phyloP scores from a whole-genome alignment of 1,140 invertebrate genomes.

The Limonius californicus region DNA sequence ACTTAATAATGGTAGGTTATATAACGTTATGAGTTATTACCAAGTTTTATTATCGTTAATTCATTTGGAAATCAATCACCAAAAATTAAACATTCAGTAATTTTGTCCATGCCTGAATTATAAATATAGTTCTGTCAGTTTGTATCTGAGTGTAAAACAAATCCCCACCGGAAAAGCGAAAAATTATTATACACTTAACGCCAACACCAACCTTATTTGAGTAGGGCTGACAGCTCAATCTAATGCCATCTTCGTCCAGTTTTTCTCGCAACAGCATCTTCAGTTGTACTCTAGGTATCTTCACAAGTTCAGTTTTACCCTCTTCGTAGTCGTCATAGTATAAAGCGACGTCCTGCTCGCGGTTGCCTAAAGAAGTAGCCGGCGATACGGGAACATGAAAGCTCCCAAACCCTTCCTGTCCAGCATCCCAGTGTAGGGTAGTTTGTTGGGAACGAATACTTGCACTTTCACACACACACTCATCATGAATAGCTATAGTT shows the following conservation, averaged over 20 bases:
- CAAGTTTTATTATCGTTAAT: too few relatives aligned
- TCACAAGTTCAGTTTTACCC: constrained; percentile 75
- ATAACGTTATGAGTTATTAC: too few relatives aligned
- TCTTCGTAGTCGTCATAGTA: constrained; percentile 74
- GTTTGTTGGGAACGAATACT: constrained; percentile 52
- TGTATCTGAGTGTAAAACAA: too few relatives aligned
- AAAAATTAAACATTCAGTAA: too few relatives aligned
- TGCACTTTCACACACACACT: constrained; percentile 60
- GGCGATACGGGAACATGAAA: constrained; percentile 14
- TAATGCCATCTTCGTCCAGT: constrained; percentile 78
- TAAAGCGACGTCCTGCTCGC: not conserved
- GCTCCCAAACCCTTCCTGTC: constrained; percentile 47
- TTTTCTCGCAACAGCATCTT: constrained; percentile 75
- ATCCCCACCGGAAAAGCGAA: too few relatives aligned
- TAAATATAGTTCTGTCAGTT: too few relatives aligned
- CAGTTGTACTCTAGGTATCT: constrained; percentile 74
- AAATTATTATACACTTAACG: too few relatives aligned
- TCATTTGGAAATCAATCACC: too few relatives aligned
- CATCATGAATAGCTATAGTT: constrained; percentile 56
- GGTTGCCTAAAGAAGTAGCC: not conserved
- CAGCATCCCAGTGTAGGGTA: constrained; percentile 35
- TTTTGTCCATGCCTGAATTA: too few relatives aligned
- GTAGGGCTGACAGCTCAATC: constrained; percentile 82
- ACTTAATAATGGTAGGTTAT: too few relatives aligned
- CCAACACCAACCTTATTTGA: constrained; percentile 78